Percentiles rank a stretch among this genome's conserved stretches.
Conservation (phyloP, 2,797 vertebrate genomes). For the Linurgus olivaceus region DNA sequence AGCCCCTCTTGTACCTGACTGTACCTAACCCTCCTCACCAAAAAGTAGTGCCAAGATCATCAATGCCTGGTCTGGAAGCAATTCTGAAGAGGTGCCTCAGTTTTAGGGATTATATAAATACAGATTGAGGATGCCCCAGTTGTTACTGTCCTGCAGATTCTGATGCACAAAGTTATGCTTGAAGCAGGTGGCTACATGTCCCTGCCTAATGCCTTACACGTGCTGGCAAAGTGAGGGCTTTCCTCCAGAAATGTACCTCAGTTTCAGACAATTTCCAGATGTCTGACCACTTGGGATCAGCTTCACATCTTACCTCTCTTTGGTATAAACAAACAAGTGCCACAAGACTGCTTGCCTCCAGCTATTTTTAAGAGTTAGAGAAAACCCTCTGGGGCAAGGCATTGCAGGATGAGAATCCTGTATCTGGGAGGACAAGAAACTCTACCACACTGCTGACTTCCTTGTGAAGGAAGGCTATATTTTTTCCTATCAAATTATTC, state of each 20-base stretch:
- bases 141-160: neutral
- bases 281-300: neutral
- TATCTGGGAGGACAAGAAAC: neutral
- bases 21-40: neutral
- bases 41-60: slow-evolving; percentile 5
- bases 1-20: neutral
- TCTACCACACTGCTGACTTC: neutral
- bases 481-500: neutral
- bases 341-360: neutral
- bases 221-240: neutral
- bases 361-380: neutral
- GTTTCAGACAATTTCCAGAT: neutral
- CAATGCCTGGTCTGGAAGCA: slow-evolving; percentile 32
- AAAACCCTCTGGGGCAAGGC: slow-evolving; percentile 10
- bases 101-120: slow-evolving; percentile 5
- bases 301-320: slow-evolving; percentile 64
- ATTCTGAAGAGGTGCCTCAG: slow-evolving; percentile 27
- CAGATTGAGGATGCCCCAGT: neutral
- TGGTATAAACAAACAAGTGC: slow-evolving; percentile 67
- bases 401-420: neutral
- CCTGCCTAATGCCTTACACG: neutral
- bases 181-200: neutral
- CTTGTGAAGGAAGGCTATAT: neutral
- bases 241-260: neutral
- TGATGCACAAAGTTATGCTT: neutral